Evolutionary conservation across 2,797 vertebrate species (phyloP).

Genomic region (Sphenodon punctatus): DNA sequence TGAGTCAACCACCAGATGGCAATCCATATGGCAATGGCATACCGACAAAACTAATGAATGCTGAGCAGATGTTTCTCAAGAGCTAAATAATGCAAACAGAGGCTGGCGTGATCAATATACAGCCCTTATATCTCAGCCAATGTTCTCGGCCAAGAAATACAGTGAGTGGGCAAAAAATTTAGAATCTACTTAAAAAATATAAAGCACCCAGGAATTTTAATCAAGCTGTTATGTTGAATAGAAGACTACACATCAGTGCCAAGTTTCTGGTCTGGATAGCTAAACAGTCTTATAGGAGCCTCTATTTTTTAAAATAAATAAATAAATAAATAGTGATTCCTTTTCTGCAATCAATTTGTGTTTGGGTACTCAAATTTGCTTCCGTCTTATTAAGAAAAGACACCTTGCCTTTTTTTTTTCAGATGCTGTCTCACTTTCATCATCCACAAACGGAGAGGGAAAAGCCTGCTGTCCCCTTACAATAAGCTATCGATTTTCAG

Average conservation of each 20-base stretch:
- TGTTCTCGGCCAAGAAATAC: conserved; percentile 42
- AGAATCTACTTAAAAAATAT: background rate
- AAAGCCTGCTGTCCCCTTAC: background rate
- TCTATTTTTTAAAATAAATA: background rate
- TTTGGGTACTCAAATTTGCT: background rate
- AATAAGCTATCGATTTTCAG: no score
- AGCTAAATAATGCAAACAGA: conserved; percentile 69
- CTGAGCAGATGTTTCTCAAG: conserved; percentile 67
- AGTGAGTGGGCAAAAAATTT: background rate
- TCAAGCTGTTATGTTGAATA: background rate
- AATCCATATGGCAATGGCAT: conserved; percentile 60
- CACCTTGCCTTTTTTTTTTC: no score
- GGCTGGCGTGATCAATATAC: conserved; percentile 45
- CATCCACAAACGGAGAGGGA: background rate
- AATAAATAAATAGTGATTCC: background rate
- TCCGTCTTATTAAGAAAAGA: background rate
- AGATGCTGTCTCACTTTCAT: no score
- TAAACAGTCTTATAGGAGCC: background rate
- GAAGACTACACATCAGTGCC: background rate
- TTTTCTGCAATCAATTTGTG: background rate
- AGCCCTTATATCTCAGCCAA: conserved; percentile 33
- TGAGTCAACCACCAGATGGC: conserved; percentile 59
- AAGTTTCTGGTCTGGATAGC: background rate
- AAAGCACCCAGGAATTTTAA: background rate
- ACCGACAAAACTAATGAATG: conserved; percentile 62